Conservation (phyloP, 2,888 invertebrate species). For the Alentia gelatinosa region DNA sequence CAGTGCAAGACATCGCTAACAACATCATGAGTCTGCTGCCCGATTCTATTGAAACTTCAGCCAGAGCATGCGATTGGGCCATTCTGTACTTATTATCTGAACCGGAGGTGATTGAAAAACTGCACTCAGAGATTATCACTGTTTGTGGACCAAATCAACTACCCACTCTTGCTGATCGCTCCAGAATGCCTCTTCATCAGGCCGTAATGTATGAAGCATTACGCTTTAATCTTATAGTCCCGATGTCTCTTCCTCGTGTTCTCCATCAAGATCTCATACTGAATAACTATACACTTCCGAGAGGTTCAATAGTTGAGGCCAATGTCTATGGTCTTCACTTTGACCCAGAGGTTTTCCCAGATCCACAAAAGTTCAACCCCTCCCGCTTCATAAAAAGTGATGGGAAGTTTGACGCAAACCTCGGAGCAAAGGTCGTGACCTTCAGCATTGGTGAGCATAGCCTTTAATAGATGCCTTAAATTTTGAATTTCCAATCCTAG, state of each 20-base stretch:
- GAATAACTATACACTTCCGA: not conserved
- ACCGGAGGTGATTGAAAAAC: not conserved
- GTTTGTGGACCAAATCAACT: not conserved
- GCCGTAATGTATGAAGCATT: not conserved
- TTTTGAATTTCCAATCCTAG: too few relatives aligned
- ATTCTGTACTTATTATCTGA: not conserved
- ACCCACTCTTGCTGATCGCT: not conserved
- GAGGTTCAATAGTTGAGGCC: not conserved
- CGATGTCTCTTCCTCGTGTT: not conserved
- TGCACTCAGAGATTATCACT: not conserved
- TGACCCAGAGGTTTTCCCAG: not conserved
- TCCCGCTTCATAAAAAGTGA: not conserved
- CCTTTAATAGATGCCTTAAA: too few relatives aligned
- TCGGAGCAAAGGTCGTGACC: not conserved
- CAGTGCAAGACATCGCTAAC: not conserved
- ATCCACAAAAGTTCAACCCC: not conserved
- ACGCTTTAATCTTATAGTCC: not conserved
- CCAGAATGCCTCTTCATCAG: not conserved
- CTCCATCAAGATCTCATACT: not conserved
- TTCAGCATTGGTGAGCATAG: not conserved
- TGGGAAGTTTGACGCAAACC: not conserved
- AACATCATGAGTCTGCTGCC: not conserved
- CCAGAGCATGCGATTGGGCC: not conserved
- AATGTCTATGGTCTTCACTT: not conserved
- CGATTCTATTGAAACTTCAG: not conserved